These are phyloP conservation scores for Scomber scombrus DNA, from an alignment of 2,113 vertebrate genomes.

Conservation along the genomic window DNA sequence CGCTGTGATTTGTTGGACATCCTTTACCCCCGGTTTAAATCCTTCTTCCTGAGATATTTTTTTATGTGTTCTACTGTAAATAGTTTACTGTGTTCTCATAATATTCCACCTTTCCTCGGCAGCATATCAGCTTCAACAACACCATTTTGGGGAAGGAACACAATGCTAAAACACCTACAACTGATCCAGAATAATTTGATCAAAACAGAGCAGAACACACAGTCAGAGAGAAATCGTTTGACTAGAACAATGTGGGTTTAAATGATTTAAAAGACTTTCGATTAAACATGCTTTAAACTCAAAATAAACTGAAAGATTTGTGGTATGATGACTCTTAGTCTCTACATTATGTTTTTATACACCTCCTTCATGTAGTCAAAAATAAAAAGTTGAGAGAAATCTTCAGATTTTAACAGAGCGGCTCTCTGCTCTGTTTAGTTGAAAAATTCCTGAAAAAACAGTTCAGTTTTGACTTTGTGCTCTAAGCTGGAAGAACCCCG, in stretches of 20 bases:
- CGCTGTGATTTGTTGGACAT: too few relatives aligned
- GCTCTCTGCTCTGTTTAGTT: background rate
- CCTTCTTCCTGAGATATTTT: too few relatives aligned
- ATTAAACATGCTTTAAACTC: background rate
- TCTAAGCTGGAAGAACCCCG: conserved; percentile 64
- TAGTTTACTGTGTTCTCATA: too few relatives aligned
- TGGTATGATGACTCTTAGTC: background rate
- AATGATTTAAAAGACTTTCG: background rate
- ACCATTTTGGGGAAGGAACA: too few relatives aligned
- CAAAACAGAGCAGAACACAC: too few relatives aligned
- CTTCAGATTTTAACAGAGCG: background rate
- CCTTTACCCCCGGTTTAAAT: too few relatives aligned
- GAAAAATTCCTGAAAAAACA: conserved; percentile 13
- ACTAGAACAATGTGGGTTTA: background rate
- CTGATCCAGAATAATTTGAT: background rate
- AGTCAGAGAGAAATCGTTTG: background rate
- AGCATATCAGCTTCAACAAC: too few relatives aligned
- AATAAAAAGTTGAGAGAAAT: background rate
- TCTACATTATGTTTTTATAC: background rate
- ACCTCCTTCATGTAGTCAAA: background rate
- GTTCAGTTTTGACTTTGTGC: conserved; percentile 33
- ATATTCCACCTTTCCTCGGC: too few relatives aligned
- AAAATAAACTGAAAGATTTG: background rate
- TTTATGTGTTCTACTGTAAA: too few relatives aligned
- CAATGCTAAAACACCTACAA: background rate